Evolutionary conservation across 2,888 invertebrate genomes (phyloP), one percentile per base, ranked within the genome.

Genomic region (Acholoe squamosa): DNA sequence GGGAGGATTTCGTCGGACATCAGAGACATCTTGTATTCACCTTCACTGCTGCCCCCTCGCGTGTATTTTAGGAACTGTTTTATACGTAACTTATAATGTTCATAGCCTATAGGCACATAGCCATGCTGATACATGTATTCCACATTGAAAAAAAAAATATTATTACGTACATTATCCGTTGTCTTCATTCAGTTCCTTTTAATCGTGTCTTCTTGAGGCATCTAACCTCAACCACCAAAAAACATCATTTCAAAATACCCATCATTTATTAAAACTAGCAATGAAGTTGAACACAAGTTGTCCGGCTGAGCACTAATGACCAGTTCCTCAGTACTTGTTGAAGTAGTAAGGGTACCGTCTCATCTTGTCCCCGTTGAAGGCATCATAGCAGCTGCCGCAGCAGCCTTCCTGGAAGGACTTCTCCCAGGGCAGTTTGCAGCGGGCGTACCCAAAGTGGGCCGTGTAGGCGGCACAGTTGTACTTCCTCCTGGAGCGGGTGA

Each of bases 331-430:
- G 34, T 80, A 80, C 43, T 54, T 54, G 52, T 28, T 56, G 28
- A 54, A 86, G 54, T 86, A 86, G 86, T 86, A 86, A 54, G 54
- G 54, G 33, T 54, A 86, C 5, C 86, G 52, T 28, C 86, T 19
- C 86, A 54, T 56, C 33, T 91, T 89, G 33, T 80, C 86, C 0
- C 91, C 91, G 54, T 92, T 89, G 56, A 92, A 90, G 31, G 91
- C 93, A 77, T 92, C 91, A 7, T 84, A 43, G 86, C 94, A 94
- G 14, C 92, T 92, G 28, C 91, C 92, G 77, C 94, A 94, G 84
- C 94, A 94, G 33, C 92, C 89, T 14, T 92, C 91, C 19, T 80
- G 76, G 89, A 89, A 89, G 77, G 54, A 28, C 31, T 16, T 77
- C 51, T 89, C 80, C 77, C 89, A 54, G 33, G 89, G 54, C 52